phyloP scores from a whole-genome alignment of 2,888 invertebrate genomes.

The Mayetiola destructor region DNA sequence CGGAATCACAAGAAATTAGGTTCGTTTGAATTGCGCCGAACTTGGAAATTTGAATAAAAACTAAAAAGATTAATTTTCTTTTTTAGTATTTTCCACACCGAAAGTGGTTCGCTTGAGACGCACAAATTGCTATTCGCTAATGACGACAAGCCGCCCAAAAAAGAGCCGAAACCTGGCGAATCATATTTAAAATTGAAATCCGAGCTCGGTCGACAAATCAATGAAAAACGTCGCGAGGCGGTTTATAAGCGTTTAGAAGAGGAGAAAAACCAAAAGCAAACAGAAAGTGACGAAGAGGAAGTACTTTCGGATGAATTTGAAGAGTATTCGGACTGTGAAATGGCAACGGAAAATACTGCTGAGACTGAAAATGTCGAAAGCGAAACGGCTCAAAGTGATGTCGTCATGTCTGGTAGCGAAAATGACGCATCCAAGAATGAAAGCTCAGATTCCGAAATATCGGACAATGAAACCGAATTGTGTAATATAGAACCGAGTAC shows the following conservation, averaged over 20 bases:
- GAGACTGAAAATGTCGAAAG: slow-evolving; percentile 29
- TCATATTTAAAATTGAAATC: slow-evolving; percentile 54
- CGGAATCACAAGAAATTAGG: not conserved
- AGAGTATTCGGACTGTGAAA: slow-evolving; percentile 24
- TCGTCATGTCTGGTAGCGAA: not conserved
- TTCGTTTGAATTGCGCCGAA: not conserved
- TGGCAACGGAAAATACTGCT: slow-evolving; percentile 26
- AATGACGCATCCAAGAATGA: not conserved
- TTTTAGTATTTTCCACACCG: slow-evolving; percentile 22
- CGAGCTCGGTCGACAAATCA: slow-evolving; percentile 55
- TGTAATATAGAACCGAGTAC: not conserved
- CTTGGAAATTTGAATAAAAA: not conserved
- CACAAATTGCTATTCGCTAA: slow-evolving; percentile 29
- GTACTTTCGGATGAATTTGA: slow-evolving; percentile 20
- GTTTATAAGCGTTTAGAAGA: not conserved
- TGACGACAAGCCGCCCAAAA: slow-evolving; percentile 23
- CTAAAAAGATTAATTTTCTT: not conserved
- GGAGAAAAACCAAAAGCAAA: not conserved
- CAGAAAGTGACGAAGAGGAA: slow-evolving; percentile 19
- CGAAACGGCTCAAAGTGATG: slow-evolving; percentile 38
- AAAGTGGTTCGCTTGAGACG: slow-evolving; percentile 36
- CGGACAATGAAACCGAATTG: too few relatives aligned
- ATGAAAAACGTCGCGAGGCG: slow-evolving; percentile 53
- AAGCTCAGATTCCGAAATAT: too few relatives aligned
- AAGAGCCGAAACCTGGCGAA: slow-evolving; percentile 49